Conservation (phyloP, 2,113 vertebrate genomes). For the human region GRCh38 chr7:27861501-27862000, state of each 20-base stretch:
- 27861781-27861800: background rate
- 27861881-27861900: background rate
- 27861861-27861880: background rate
- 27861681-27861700: background rate
- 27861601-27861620: background rate
- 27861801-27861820: background rate
- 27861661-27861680: background rate
- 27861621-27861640: too few relatives aligned
- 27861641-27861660: background rate
- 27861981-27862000: background rate
- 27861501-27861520: background rate
- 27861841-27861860: background rate
- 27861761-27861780: background rate
- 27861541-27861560: background rate
- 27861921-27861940: background rate
- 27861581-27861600: background rate
- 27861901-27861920: background rate
- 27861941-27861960: background rate
- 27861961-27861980: background rate
- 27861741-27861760: background rate
- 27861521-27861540: background rate
- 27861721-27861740: background rate
- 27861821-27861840: background rate
- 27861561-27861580: background rate
- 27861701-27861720: background rate